phyloP scores from a whole-genome alignment of 2,113 vertebrate genomes.

The Bolborhynchus lineola region DNA sequence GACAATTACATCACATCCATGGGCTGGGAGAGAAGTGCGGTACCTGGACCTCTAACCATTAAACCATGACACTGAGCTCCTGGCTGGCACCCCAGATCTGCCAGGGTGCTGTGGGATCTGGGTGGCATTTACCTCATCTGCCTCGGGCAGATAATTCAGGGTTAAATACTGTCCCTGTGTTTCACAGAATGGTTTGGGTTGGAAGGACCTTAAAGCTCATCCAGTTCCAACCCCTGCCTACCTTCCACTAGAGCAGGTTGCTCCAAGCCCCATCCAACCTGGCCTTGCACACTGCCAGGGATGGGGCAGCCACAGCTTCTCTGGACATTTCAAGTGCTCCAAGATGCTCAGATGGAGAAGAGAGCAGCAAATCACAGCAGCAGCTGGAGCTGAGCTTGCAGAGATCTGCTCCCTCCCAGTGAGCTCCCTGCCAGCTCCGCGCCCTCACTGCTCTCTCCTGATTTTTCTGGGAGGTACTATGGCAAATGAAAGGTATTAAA shows the following conservation, averaged over 20 bases:
- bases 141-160: neutral
- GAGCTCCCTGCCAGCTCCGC: neutral
- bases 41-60: fast-evolving
- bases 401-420: neutral
- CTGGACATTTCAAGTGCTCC: fast-evolving
- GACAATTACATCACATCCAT: fast-evolving
- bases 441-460: fast-evolving
- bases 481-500: neutral
- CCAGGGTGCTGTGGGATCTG: fast-evolving
- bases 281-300: neutral
- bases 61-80: fast-evolving
- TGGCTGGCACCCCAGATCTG: neutral
- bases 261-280: neutral
- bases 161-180: neutral
- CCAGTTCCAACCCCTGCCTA: neutral
- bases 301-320: neutral
- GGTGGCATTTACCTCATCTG: neutral
- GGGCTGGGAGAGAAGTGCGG: neutral
- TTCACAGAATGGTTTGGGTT: neutral
- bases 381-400: neutral
- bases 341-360: neutral
- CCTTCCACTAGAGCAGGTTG: neutral
- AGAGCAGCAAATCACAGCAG: neutral
- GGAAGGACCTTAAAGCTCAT: neutral
- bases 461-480: neutral